Evolutionary conservation across 1,140 invertebrate genomes (phyloP).

Genomic region (Camponotus floridanus): DNA sequence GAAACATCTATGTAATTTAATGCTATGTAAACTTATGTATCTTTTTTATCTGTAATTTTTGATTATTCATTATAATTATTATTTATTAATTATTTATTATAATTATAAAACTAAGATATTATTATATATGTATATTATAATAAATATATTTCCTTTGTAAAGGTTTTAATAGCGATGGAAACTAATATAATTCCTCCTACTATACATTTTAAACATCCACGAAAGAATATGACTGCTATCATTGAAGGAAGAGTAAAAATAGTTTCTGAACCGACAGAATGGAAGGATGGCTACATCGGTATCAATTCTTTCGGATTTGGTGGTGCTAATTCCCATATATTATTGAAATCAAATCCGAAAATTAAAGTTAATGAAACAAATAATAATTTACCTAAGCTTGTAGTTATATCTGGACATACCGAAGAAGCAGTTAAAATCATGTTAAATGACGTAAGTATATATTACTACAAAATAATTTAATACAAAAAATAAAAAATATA

Average conservation of each 20-base stretch:
- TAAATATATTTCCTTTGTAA: too few relatives aligned
- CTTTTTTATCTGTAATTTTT: too few relatives aligned
- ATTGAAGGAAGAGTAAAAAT: too few relatives aligned
- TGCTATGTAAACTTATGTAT: not conserved
- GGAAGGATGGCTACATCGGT: slow-evolving; percentile 87
- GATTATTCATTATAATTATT: not conserved
- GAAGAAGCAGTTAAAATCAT: slow-evolving; percentile 89
- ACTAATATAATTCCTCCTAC: too few relatives aligned
- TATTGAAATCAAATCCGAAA: slow-evolving; percentile 88
- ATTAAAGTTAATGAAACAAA: slow-evolving; percentile 84
- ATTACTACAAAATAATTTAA: not conserved
- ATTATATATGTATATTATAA: too few relatives aligned
- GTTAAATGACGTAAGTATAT: slow-evolving; percentile 88
- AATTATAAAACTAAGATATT: slow-evolving; percentile 8
- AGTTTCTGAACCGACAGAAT: too few relatives aligned
- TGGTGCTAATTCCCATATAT: slow-evolving; percentile 89
- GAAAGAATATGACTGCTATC: too few relatives aligned
- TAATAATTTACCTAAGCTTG: slow-evolving; percentile 88
- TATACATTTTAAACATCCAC: too few relatives aligned
- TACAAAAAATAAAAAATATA: too few relatives aligned
- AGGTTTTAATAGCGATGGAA: too few relatives aligned
- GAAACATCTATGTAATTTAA: not conserved
- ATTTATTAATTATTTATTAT: too few relatives aligned
- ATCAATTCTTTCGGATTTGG: slow-evolving; percentile 90
- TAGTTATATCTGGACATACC: slow-evolving; percentile 89